Base-by-base conservation (phyloP, 2,888 invertebrate species). In the Dynastes tityus region DNA sequence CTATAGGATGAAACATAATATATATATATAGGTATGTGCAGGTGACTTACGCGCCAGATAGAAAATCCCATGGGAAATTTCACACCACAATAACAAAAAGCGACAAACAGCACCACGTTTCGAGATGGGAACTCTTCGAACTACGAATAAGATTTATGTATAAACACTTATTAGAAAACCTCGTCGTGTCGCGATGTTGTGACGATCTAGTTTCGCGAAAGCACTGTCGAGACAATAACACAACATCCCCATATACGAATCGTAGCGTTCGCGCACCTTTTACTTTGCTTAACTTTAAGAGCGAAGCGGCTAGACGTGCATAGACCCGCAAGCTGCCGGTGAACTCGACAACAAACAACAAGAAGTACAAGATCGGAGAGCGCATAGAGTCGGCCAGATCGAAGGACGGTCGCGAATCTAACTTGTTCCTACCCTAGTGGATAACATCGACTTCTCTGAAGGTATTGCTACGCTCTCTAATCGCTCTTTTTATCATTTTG, bases 401-500 rank as follows among this genome's bases (percentile, higher is more conserved):
- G 45, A 45, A 45, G 8, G 2, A 11, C 45, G 45, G 45, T 11
- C 45, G 11, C 11, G 45, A 45, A 45, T 11, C 45, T 45, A 45
- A 8, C 11, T 45, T 45, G 2, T 8, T 0, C 45, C 11, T 45
- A 45, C 8, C 45, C 9, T 2, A 11, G 8, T 2, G 9, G 45
- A 45, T 45, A 45, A 45, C 9, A 5, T 58, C 22, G 55, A 58
- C 22, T n/a, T 1, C 11, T 40, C 2, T 4, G 65, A 45, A 4
- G 40, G 37, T 11, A 3, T 40, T 1, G n/a, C n/a, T 58, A 58
- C 65, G 16, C 5, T 67, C 65, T 37, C 65, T 40, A 22, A 8
- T n/a, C 45, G 11, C 58, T 71, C 40, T 71, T 71, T 55, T 71
- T 58, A 55, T 71, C 37, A 71, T 71, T 71, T 71, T 71, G 58